Base-by-base conservation (phyloP, 2,888 invertebrate species). In the Hemicrepidius hirtus region DNA sequence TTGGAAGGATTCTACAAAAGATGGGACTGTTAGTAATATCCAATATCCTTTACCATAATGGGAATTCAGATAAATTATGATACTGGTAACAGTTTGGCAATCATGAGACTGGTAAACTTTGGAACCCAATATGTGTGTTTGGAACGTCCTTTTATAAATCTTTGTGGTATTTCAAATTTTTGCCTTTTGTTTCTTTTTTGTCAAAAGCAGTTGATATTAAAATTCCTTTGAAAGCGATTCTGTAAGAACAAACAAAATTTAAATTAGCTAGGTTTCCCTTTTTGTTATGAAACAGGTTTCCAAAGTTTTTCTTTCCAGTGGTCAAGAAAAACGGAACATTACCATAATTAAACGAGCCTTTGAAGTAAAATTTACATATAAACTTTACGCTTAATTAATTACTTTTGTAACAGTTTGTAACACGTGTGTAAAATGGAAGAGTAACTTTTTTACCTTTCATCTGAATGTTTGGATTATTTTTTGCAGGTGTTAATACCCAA, bases 11-110 rank as follows among this genome's bases (percentile, higher is more conserved):
- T 9, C 7, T 32, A 46, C 40, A 18, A 20, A 16, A 18, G 16
- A 46, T 46, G 6, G 46, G 10, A 46, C 20, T 53, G 28, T 32
- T 32, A 13, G 24, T 53, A 53, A 53, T 32, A 53, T 28, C 53
- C 53, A 53, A 53, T 53, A 53, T 53, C 53, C 53, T 24, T 53
- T 24, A 7, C 28, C 53, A 53, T 32, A 53, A 53, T 53, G 53
- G 53, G 16, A 13, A 28, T 32, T 53, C 53, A 53, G 28, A 28
- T 53, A 53, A 53, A 53, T 53, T 53, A 53, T 53, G 53, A 53
- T 53, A 53, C 28, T 16, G 32, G 53, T 32, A 53, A 53, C 53
- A 53, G 53, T 53, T 53, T 53, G 53, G 53, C 53, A 53, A 53
- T 53, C 53, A 53, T 12, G 28, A 53, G 53, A 53, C 32, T 53